Conservation (phyloP, 2,888 invertebrate genomes). For the Acheta domesticus region DNA sequence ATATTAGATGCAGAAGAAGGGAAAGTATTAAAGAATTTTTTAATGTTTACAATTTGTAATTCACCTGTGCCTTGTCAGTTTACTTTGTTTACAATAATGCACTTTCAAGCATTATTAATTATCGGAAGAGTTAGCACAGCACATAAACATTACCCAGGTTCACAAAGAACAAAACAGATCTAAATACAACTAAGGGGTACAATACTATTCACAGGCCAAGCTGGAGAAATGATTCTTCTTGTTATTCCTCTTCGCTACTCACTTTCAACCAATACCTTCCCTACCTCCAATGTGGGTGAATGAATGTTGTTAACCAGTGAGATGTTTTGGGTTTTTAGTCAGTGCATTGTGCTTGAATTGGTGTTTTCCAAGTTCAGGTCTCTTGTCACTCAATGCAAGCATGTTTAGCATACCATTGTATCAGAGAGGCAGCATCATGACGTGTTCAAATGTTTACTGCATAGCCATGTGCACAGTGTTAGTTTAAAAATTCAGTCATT, state of each 20-base stretch:
- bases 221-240: background rate
- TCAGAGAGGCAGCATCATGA: too few relatives aligned
- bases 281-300: too few relatives aligned
- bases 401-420: too few relatives aligned
- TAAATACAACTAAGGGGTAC: background rate
- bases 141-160: background rate
- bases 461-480: background rate
- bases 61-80: background rate
- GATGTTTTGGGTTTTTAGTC: too few relatives aligned
- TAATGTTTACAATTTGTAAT: background rate
- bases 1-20: background rate
- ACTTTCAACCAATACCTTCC: too few relatives aligned
- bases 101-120: background rate
- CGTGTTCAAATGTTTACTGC: background rate
- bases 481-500: too few relatives aligned
- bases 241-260: too few relatives aligned
- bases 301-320: too few relatives aligned
- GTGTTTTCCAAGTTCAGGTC: too few relatives aligned
- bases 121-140: background rate
- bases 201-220: conserved; percentile 7
- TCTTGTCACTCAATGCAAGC: too few relatives aligned
- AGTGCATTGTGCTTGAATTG: too few relatives aligned
- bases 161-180: background rate
- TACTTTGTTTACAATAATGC: background rate
- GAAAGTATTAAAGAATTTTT: background rate